A percentile compares a stretch with the other conserved stretches of the same genome.
phyloP scores from a whole-genome alignment of 2,113 vertebrate species.

The Melanostigma gelatinosum region DNA sequence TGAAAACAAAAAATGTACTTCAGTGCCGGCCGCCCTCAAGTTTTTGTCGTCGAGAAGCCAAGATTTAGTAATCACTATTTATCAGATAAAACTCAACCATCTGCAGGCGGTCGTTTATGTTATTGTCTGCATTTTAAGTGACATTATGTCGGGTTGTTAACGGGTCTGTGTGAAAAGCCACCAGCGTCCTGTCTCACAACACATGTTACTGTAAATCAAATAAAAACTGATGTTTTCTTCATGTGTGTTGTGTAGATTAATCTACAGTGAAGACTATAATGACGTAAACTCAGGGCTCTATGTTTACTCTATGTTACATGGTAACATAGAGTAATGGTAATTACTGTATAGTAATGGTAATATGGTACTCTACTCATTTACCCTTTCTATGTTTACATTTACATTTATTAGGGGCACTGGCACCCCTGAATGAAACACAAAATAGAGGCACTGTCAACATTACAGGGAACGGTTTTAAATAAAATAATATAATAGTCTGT shows the following conservation, averaged over 20 bases:
- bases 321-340: no score
- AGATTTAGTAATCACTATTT: neutral
- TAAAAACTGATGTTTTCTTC: neutral
- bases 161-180: neutral
- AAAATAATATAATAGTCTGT: neutral
- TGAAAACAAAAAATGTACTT: neutral
- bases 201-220: neutral
- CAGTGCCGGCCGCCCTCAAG: neutral
- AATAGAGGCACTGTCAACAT: neutral
- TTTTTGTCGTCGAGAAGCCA: neutral
- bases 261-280: neutral
- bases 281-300: neutral
- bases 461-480: neutral
- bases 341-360: no score
- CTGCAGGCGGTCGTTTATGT: neutral
- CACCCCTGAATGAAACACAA: neutral
- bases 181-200: neutral
- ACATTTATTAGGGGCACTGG: neutral
- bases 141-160: neutral
- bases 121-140: neutral
- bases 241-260: neutral
- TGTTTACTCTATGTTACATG: no score
- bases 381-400: no score
- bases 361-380: no score
- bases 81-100: neutral